Percentiles rank a stretch among this genome's conserved stretches.
Conservation (phyloP, 2,797 vertebrate genomes). For the Coranthus polyacanthus region DNA sequence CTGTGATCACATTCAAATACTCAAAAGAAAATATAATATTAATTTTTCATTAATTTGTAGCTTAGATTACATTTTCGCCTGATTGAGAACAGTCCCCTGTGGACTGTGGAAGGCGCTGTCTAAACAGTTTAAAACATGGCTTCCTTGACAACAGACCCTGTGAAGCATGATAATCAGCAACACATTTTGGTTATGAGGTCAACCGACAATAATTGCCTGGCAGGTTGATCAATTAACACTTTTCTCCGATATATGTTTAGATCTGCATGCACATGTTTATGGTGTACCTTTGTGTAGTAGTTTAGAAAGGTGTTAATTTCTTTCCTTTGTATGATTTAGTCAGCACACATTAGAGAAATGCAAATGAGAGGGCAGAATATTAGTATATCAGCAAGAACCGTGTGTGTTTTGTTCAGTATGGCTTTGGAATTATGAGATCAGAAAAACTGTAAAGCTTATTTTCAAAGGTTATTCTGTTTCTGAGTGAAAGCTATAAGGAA, state of each 20-base stretch:
- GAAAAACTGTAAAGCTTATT: slow-evolving; percentile 71
- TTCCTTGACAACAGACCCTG: slow-evolving; percentile 69
- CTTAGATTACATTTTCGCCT: slow-evolving; percentile 71
- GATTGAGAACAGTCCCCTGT: slow-evolving; percentile 64
- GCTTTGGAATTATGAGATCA: slow-evolving; percentile 65
- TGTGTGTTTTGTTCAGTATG: slow-evolving; percentile 61
- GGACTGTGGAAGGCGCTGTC: slow-evolving; percentile 71
- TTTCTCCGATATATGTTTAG: slow-evolving; percentile 56
- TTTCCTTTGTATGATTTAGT: slow-evolving; percentile 40
- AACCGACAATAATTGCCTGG: slow-evolving; percentile 77
- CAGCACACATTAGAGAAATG: slow-evolving; percentile 44
- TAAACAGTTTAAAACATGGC: slow-evolving; percentile 72
- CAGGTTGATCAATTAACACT: slow-evolving; percentile 82
- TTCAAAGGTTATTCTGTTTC: slow-evolving; percentile 65
- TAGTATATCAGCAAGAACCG: slow-evolving; percentile 50
- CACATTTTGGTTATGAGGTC: slow-evolving; percentile 81
- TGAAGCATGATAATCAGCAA: slow-evolving; percentile 79
- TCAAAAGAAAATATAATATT: slow-evolving; percentile 31
- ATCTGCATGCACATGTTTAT: slow-evolving; percentile 72
- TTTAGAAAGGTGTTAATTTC: slow-evolving; percentile 69
- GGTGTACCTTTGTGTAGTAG: slow-evolving; percentile 43
- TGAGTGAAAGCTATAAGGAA: slow-evolving; percentile 51
- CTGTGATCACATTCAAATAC: slow-evolving; percentile 53
- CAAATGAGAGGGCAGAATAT: slow-evolving; percentile 55
- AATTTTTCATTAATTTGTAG: slow-evolving; percentile 64